These are phyloP conservation scores for Beroe forskalii DNA, from an alignment of 37 sponge, comb jelly and placozoan genomes.

Conservation along the genomic window DNA sequence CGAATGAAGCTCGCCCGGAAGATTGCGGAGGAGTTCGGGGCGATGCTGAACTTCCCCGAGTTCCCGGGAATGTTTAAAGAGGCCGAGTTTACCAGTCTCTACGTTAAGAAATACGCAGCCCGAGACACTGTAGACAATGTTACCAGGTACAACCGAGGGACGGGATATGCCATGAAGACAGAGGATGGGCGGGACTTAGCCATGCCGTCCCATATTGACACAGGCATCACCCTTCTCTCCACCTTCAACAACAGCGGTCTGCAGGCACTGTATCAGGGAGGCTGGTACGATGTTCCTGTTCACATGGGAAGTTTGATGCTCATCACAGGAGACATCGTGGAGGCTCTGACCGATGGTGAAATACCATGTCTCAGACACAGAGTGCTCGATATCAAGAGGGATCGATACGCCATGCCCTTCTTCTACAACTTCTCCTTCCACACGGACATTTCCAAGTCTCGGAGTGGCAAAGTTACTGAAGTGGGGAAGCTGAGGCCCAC, in stretches of 20 bases:
- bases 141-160: neutral
- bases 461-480: neutral
- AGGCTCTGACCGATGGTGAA: constrained; percentile 9
- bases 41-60: neutral
- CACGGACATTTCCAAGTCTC: constrained; percentile 37
- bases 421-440: constrained; percentile 52
- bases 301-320: neutral
- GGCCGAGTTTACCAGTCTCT: constrained; percentile 50
- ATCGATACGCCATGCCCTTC: constrained; percentile 43
- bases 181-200: constrained; percentile 16
- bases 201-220: constrained; percentile 32
- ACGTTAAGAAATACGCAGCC: constrained; percentile 41
- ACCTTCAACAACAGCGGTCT: constrained; percentile 33
- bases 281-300: constrained; percentile 57
- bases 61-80: neutral
- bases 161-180: constrained; percentile 9
- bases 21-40: neutral
- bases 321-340: neutral
- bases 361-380: constrained; percentile 15
- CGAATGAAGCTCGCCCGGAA: neutral
- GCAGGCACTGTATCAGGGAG: constrained; percentile 22
- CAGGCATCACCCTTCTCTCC: constrained; percentile 33
- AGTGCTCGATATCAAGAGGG: constrained; percentile 44
- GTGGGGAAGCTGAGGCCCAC: neutral
- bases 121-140: neutral